Percentiles rank a stretch among this genome's conserved stretches.
Conservation (phyloP, 1,140 invertebrate genomes). For the Sycophaga agraensis region DNA sequence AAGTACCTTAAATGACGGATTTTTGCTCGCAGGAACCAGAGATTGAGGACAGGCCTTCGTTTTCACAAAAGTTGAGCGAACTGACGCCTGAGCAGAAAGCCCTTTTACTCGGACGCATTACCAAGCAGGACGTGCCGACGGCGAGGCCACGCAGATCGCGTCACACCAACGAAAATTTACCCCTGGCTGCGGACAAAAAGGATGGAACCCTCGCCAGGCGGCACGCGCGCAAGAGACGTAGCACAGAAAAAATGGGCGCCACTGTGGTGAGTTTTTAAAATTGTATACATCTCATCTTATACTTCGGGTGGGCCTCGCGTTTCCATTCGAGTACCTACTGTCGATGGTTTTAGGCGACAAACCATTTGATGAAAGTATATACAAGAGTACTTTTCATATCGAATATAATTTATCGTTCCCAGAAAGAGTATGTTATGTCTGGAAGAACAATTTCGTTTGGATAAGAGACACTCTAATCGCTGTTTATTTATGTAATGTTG, state of each 20-base stretch:
- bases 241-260: conserved; percentile 59
- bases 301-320: no score
- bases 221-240: conserved; percentile 57
- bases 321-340: no score
- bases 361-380: no score
- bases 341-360: no score
- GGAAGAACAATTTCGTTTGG: no score
- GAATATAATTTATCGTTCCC: no score
- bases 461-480: no score
- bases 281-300: no score
- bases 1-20: background rate
- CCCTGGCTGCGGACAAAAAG: conserved; percentile 45
- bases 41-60: conserved; percentile 44
- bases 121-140: conserved; percentile 40
- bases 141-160: conserved; percentile 42
- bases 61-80: conserved; percentile 49
- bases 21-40: conserved; percentile 47
- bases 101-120: conserved; percentile 48
- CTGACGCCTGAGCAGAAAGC: conserved; percentile 52
- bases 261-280: conserved; percentile 62
- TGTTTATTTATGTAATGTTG: no score
- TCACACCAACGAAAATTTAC: conserved; percentile 45
- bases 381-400: no score
- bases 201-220: conserved; percentile 45
- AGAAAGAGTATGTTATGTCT: no score